These are phyloP conservation scores for Borostomias antarcticus DNA, from an alignment of 2,797 vertebrate species.

Conservation along the genomic window DNA sequence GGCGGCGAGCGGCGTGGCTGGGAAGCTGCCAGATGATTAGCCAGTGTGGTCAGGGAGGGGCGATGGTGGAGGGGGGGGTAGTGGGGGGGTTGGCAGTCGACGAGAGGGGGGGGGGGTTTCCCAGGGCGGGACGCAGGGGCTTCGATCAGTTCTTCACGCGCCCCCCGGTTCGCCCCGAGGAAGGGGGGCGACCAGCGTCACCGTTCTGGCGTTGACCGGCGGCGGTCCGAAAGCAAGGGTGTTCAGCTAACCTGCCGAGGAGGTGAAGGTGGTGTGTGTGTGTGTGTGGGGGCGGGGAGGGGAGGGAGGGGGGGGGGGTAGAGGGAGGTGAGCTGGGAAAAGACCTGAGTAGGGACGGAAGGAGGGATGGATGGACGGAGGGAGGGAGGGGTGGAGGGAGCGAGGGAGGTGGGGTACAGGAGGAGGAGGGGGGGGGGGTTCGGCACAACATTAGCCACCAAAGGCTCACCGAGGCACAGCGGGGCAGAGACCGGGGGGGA, in stretches of 20 bases:
- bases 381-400: conserved; percentile 33
- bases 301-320: conserved; percentile 20
- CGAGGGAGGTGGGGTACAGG: conserved; percentile 61
- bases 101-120: conserved; percentile 34
- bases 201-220: conserved; percentile 41
- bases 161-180: conserved; percentile 38
- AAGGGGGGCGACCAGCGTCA: conserved; percentile 42
- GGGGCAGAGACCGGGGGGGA: conserved; percentile 85
- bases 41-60: conserved; percentile 61
- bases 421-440: neutral
- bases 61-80: no score
- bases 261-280: conserved; percentile 2
- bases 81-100: conserved; percentile 27
- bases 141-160: conserved; percentile 39
- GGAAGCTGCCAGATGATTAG: conserved; percentile 87
- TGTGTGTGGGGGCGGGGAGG: neutral
- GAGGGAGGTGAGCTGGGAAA: conserved; percentile 2
- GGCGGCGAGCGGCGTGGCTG: conserved; percentile 63
- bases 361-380: no score
- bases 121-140: conserved; percentile 45
- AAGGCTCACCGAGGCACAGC: conserved; percentile 96
- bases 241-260: no score
- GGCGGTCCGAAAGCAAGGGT: no score
- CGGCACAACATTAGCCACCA: conserved; percentile 68
- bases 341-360: conserved; percentile 48